Conservation (phyloP, 2,113 vertebrate genomes). For the human region DNA sequence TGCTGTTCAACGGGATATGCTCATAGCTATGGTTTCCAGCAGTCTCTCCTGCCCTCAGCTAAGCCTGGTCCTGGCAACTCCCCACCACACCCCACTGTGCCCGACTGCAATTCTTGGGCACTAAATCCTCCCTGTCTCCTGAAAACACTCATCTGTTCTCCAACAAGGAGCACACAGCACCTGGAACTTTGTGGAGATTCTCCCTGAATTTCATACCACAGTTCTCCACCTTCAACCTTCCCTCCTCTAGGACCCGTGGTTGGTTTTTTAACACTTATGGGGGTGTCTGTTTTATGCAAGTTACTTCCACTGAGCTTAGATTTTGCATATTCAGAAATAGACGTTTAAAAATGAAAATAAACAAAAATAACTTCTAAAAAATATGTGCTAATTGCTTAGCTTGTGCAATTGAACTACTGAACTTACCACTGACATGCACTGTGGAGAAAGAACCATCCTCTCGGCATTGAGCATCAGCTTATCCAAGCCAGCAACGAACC, state of each 20-base stretch:
- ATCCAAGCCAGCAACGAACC: not conserved
- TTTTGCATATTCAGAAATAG: not conserved
- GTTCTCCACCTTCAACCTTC: not conserved
- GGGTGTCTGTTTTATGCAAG: not conserved
- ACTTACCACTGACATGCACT: not conserved
- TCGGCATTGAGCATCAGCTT: rapidly evolving
- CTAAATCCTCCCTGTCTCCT: not conserved
- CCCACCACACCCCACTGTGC: not conserved
- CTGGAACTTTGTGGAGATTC: not conserved
- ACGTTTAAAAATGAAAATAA: not conserved
- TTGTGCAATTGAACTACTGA: not conserved
- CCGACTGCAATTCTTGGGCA: not conserved
- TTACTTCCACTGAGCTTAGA: not conserved
- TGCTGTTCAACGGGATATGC: not conserved
- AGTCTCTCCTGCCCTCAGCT: not conserved
- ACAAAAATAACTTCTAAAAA: not conserved
- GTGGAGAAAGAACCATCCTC: not conserved
- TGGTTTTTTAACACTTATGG: not conserved
- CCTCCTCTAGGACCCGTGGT: not conserved
- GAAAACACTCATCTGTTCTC: not conserved
- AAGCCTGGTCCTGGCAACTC: not conserved
- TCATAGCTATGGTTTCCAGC: not conserved
- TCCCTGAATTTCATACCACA: not conserved
- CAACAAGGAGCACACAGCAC: not conserved
- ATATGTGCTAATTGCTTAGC: not conserved